These are phyloP conservation scores for Drosophila pseudotalamancana DNA, from an alignment of 2,888 invertebrate species.

Conservation along the genomic window DNA sequence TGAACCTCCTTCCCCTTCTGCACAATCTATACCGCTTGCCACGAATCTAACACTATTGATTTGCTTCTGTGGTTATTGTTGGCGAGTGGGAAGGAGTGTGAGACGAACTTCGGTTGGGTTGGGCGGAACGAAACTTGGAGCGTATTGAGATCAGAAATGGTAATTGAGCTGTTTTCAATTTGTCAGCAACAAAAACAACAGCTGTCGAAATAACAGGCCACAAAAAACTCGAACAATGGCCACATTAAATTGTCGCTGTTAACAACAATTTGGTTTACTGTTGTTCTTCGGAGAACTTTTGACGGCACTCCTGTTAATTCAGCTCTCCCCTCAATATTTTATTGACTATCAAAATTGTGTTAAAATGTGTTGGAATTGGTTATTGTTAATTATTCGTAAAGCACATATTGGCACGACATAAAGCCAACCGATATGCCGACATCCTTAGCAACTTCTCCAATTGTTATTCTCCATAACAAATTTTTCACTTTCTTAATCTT, in stretches of 20 bases:
- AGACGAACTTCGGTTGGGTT: slow-evolving; percentile 23
- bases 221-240: slow-evolving; percentile 57
- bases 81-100: neutral
- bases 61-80: slow-evolving; percentile 1
- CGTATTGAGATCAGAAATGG: slow-evolving; percentile 69
- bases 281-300: slow-evolving; percentile 20
- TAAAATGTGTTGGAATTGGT: slow-evolving; percentile 76
- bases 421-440: too few relatives aligned
- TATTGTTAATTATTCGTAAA: slow-evolving; percentile 63
- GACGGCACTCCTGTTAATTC: slow-evolving; percentile 45
- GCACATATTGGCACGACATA: slow-evolving; percentile 41
- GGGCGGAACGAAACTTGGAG: slow-evolving; percentile 40
- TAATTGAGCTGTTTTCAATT: slow-evolving; percentile 81
- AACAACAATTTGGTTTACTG: slow-evolving; percentile 20
- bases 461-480: too few relatives aligned
- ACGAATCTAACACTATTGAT: slow-evolving; percentile 2
- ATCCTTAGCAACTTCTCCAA: too few relatives aligned
- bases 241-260: slow-evolving; percentile 54
- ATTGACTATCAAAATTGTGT: slow-evolving; percentile 82
- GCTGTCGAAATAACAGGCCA: slow-evolving; percentile 39
- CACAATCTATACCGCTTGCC: neutral
- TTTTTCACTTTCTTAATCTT: too few relatives aligned
- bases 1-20: neutral
- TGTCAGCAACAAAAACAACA: slow-evolving; percentile 67
- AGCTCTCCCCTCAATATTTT: slow-evolving; percentile 55